Evolutionary conservation across 2,113 vertebrate species (phyloP), one percentile per base, ranked within the genome.

Genomic region (Melozone crissalis): DNA sequence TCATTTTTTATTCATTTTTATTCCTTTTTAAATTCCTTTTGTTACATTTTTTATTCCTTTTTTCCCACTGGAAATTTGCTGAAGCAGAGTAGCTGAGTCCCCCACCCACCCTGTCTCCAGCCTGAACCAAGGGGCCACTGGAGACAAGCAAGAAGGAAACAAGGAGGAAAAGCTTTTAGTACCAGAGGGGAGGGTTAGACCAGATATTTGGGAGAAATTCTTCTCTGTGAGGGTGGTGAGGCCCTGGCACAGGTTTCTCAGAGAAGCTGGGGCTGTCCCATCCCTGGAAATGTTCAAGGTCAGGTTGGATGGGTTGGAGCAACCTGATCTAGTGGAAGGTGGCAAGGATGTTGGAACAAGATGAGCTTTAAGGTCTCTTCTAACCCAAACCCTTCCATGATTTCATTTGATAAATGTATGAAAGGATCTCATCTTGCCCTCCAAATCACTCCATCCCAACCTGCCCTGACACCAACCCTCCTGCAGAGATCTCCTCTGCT

Each of bases 301-400:
- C 37, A 61, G 46, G n/a, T 4, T 39, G 44, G 67, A 65, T 19
- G 31, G 9, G 17, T 23, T 58, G 68, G 33, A n/a, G 7, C 7
- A 28, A 2, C 10, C 52, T 39, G 61, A 3, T 0, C 0, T 14
- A 2, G 19, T 44, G 37, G 37, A n/a, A 59, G 33, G 7, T 16
- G 35, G 41, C 21, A 65, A 26, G 11, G n/a, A 4, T 16, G 6
- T 13, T 57, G 61, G 61, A 61, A 46, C 3, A 6, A 44, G n/a
- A 41, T 30, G 44, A 61, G 9, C 11, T 54, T 24, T 10, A 22
- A 68, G 24, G 20, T 82, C 24, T 20, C 28, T 54, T 75, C 52
- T 30, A 68, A 68, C 11, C 16, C 39, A 61, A 82, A 61, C 7
- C 10, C 26, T 75, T 75, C 24, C 20, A 46, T n/a, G 13, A 59